These are phyloP conservation scores for Pachycephala philippinensis DNA, from an alignment of 2,113 vertebrate genomes.

Conservation along the genomic window DNA sequence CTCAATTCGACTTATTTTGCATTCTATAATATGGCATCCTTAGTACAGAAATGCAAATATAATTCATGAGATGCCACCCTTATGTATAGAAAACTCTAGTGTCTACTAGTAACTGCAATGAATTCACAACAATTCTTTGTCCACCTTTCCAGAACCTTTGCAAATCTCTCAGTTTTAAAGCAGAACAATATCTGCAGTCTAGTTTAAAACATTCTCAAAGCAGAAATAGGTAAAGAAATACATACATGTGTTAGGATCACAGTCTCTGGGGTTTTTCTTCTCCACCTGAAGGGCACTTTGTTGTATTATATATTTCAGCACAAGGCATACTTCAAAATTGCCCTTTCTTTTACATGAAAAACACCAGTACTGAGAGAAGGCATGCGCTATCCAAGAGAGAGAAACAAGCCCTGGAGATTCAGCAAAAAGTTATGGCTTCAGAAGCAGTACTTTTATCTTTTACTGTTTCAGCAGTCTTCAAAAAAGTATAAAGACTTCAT, in stretches of 20 bases:
- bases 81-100: neutral
- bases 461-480: neutral
- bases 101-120: neutral
- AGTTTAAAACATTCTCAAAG: neutral
- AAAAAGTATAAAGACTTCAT: conserved; percentile 10
- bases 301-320: neutral
- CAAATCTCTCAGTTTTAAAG: neutral
- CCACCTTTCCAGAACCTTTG: neutral
- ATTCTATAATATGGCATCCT: neutral
- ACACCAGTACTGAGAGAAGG: neutral
- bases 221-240: neutral
- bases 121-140: neutral
- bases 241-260: neutral
- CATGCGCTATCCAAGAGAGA: neutral
- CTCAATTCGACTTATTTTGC: neutral
- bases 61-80: neutral
- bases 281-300: neutral
- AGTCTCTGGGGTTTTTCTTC: neutral
- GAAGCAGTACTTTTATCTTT: conserved; percentile 2
- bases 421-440: neutral
- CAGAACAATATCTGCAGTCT: neutral
- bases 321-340: neutral
- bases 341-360: neutral
- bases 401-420: neutral
- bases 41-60: neutral